These are phyloP conservation scores for Oreohelix idahoensis DNA, from an alignment of 1,140 invertebrate genomes.

Conservation along the genomic window DNA sequence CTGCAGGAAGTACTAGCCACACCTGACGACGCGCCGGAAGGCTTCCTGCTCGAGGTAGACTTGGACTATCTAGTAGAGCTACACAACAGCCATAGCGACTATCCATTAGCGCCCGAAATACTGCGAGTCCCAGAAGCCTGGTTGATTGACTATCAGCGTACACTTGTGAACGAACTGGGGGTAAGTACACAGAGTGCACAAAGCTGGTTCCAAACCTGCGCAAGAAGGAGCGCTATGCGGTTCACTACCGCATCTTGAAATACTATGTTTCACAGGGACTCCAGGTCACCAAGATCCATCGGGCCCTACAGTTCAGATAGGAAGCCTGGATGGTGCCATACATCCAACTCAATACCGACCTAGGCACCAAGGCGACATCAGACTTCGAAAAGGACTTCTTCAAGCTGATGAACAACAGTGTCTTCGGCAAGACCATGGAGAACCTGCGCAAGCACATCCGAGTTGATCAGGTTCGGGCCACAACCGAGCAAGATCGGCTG, in stretches of 20 bases:
- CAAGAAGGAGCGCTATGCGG: slow-evolving; percentile 47
- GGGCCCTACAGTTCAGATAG: slow-evolving; percentile 40
- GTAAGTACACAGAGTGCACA: slow-evolving; percentile 18
- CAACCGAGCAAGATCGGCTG: slow-evolving; percentile 33
- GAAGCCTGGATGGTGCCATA: slow-evolving; percentile 30
- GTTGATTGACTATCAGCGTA: slow-evolving; percentile 28
- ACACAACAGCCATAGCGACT: neutral
- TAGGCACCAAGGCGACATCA: slow-evolving; percentile 48
- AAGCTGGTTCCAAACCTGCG: slow-evolving; percentile 47
- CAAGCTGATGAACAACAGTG: slow-evolving; percentile 72
- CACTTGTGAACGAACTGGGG: slow-evolving; percentile 19
- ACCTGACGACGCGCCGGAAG: neutral
- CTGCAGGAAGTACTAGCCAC: neutral
- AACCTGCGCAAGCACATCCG: slow-evolving; percentile 55
- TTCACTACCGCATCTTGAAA: slow-evolving; percentile 48
- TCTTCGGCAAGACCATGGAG: slow-evolving; percentile 74
- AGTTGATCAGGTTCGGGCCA: slow-evolving; percentile 49
- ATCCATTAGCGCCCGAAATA: neutral
- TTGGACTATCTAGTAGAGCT: neutral
- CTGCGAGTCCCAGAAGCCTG: neutral
- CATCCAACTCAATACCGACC: slow-evolving; percentile 20
- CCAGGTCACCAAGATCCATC: slow-evolving; percentile 41
- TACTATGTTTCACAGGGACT: slow-evolving; percentile 38
- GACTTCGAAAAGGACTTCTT: slow-evolving; percentile 73
- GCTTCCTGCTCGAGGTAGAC: neutral